Percentiles rank a stretch among this genome's conserved stretches.
These are phyloP conservation scores for Edolisoma coerulescens DNA, from an alignment of 2,113 vertebrate genomes.

Conservation along the genomic window DNA sequence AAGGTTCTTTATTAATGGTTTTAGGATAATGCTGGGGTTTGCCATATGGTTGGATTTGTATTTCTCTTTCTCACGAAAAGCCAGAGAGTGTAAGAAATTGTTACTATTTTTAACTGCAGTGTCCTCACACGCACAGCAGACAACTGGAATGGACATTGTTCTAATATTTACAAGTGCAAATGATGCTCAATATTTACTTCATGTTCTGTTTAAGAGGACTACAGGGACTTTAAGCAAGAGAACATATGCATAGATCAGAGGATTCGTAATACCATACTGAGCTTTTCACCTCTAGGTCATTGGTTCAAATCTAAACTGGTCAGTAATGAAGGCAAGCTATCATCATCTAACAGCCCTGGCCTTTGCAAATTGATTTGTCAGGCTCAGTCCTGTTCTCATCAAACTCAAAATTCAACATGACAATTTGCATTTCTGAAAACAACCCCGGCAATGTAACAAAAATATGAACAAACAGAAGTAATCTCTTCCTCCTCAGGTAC, in stretches of 20 bases:
- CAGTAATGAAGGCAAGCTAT: neutral
- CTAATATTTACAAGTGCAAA: neutral
- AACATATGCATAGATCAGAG: constrained; percentile 18
- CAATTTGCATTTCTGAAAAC: neutral
- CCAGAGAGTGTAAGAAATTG: constrained; percentile 37
- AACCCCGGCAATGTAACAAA: neutral
- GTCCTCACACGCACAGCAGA: neutral
- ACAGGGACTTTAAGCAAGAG: neutral
- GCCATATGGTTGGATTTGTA: constrained; percentile 43
- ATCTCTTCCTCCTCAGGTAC: neutral
- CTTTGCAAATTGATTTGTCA: neutral
- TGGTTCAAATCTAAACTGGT: neutral
- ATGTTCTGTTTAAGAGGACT: neutral
- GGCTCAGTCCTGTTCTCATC: neutral
- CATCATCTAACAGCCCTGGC: neutral
- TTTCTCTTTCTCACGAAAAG: constrained; percentile 19
- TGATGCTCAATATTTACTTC: neutral
- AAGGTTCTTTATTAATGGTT: constrained; percentile 6
- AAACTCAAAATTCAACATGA: neutral
- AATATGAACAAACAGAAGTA: neutral
- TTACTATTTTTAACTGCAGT: constrained; percentile 50
- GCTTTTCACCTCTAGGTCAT: constrained; percentile 21
- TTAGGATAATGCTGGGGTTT: constrained; percentile 35
- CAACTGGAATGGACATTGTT: neutral
- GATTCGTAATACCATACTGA: neutral